Conservation (phyloP, 2,113 vertebrate species). For the Rhegmatorhina hoffmannsi region DNA sequence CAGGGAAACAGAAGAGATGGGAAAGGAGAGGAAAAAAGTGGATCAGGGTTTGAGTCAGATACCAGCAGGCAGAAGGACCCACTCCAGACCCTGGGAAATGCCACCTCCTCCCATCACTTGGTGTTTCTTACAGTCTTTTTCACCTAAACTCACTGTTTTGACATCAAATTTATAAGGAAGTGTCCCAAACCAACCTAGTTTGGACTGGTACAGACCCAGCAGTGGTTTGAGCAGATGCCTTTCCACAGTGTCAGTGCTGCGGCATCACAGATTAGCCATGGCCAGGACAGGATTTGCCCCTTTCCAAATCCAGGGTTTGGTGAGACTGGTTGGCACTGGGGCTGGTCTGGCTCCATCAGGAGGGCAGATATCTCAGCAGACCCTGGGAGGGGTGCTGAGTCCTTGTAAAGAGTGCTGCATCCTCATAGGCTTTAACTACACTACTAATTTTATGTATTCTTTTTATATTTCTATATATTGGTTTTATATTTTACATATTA, state of each 20-base stretch:
- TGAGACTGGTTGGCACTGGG: fast-evolving
- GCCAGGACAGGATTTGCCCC: background rate
- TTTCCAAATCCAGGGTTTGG: background rate
- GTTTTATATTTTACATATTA: background rate
- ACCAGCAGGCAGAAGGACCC: background rate
- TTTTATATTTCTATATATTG: background rate
- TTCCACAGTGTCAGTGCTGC: fast-evolving
- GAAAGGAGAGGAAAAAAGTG: background rate
- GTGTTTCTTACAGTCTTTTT: background rate
- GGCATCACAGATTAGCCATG: fast-evolving
- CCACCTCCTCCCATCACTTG: fast-evolving
- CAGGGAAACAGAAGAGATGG: background rate
- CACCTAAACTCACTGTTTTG: background rate
- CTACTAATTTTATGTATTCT: background rate
- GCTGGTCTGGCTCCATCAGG: fast-evolving
- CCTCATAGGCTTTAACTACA: background rate
- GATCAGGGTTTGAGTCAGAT: background rate
- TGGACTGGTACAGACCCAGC: background rate
- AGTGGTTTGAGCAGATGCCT: background rate
- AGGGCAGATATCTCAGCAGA: background rate
- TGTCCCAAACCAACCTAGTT: background rate
- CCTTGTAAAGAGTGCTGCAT: background rate
- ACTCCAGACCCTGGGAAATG: background rate
- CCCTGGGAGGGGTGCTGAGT: background rate
- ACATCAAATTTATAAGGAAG: background rate